phyloP scores from a whole-genome alignment of 2,888 invertebrate species.

The Drosophila neonasuta region DNA sequence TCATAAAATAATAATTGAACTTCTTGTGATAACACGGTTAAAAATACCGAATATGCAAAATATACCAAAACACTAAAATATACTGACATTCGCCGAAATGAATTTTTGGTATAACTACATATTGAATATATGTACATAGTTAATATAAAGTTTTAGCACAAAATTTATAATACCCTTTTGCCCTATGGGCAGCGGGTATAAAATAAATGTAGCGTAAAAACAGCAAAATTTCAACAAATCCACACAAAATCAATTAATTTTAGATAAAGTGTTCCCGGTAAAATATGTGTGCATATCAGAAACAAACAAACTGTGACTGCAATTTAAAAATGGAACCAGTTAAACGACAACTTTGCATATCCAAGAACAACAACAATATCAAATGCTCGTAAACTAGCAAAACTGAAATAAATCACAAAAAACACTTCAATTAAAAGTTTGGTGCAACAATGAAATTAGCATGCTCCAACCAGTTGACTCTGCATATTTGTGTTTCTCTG shows the following conservation, averaged over 20 bases:
- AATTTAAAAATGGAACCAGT: constrained; percentile 16
- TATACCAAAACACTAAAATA: too few species aligned
- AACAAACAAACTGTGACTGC: constrained; percentile 4
- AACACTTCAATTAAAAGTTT: constrained; percentile 29
- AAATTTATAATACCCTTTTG: too few species aligned
- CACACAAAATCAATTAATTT: neutral
- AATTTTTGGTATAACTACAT: too few species aligned
- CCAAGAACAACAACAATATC: constrained; percentile 26
- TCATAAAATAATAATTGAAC: too few species aligned
- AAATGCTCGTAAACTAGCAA: constrained; percentile 19
- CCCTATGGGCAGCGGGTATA: neutral
- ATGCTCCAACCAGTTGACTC: constrained; percentile 46
- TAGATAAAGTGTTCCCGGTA: neutral
- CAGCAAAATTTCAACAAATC: neutral
- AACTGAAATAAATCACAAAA: constrained; percentile 3
- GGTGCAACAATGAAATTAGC: constrained; percentile 61
- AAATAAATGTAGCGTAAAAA: neutral
- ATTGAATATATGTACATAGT: too few species aligned
- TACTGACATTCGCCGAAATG: too few species aligned
- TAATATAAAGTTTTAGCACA: too few species aligned
- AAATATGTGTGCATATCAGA: constrained; percentile 24
- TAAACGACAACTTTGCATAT: constrained; percentile 25
- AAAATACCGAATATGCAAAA: too few species aligned
- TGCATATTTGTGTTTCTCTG: constrained; percentile 55
- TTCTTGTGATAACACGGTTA: too few species aligned